phyloP scores from a whole-genome alignment of 2,113 vertebrate species.

The Neotragus moschatus region DNA sequence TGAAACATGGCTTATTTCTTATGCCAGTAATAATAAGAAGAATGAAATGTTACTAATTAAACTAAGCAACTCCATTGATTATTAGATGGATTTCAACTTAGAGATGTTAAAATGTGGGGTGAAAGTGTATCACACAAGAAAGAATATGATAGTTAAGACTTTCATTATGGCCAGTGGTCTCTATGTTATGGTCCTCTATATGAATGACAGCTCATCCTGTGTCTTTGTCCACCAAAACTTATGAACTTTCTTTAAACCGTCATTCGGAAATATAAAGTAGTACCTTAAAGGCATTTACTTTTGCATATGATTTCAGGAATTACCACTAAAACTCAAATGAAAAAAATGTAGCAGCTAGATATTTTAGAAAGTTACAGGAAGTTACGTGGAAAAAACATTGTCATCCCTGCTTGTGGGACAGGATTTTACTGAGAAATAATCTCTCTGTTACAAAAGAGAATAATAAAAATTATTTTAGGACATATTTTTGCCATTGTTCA shows the following conservation, averaged over 20 bases:
- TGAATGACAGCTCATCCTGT: not conserved
- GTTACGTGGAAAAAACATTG: not conserved
- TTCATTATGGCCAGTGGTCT: not conserved
- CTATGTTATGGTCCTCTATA: not conserved
- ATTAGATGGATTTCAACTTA: not conserved
- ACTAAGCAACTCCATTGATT: not conserved
- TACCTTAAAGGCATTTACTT: not conserved
- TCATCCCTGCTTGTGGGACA: not conserved
- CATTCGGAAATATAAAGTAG: not conserved
- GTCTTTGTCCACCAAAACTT: not conserved
- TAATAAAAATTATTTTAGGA: not conserved
- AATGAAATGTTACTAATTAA: not conserved
- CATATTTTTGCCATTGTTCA: not conserved
- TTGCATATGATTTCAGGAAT: not conserved
- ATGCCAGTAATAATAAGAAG: not conserved
- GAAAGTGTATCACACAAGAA: not conserved
- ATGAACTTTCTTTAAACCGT: not conserved
- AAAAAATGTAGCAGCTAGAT: not conserved
- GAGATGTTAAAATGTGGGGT: not conserved
- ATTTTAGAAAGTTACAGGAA: not conserved
- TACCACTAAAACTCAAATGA: not conserved
- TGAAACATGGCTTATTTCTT: not conserved
- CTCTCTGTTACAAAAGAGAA: not conserved
- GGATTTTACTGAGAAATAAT: not conserved
- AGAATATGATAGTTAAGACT: not conserved